Evolutionary conservation across 2,797 vertebrate genomes (phyloP).

Genomic region (Podarcis lilfordi): DNA sequence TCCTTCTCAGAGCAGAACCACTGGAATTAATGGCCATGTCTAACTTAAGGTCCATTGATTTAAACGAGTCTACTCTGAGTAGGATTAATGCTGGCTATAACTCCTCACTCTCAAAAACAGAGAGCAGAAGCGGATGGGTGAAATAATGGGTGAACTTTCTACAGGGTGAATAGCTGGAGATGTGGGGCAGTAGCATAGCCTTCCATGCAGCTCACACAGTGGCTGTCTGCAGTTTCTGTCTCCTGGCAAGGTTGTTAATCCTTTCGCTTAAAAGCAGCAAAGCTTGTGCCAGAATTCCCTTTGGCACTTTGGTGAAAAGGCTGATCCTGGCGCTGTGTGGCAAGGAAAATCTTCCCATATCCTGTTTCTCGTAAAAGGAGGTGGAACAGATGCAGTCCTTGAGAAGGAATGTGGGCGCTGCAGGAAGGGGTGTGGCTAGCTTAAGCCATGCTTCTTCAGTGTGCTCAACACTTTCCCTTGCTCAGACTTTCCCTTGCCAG

Average conservation of each 20-base stretch:
- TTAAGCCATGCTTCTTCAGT: background rate
- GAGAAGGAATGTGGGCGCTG: background rate
- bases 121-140: background rate
- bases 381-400: background rate
- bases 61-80: too few relatives aligned
- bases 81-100: too few relatives aligned
- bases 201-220: background rate
- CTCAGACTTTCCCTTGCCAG: background rate
- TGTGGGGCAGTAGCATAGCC: background rate
- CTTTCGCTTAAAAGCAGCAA: constrained; percentile 11
- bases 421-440: background rate
- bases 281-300: background rate
- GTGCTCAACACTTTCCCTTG: background rate
- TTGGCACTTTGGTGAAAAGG: background rate
- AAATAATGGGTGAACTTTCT: background rate
- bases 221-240: background rate
- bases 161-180: background rate
- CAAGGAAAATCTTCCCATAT: background rate
- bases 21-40: too few relatives aligned
- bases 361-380: rapidly evolving
- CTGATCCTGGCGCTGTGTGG: background rate
- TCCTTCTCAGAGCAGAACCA: too few relatives aligned
- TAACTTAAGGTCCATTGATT: too few relatives aligned
- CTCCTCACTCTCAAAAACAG: background rate
- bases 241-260: rapidly evolving